These are phyloP conservation scores for human (Homo sapiens) DNA, from an alignment of 2,113 vertebrate species.

Conservation along the genomic window DNA sequence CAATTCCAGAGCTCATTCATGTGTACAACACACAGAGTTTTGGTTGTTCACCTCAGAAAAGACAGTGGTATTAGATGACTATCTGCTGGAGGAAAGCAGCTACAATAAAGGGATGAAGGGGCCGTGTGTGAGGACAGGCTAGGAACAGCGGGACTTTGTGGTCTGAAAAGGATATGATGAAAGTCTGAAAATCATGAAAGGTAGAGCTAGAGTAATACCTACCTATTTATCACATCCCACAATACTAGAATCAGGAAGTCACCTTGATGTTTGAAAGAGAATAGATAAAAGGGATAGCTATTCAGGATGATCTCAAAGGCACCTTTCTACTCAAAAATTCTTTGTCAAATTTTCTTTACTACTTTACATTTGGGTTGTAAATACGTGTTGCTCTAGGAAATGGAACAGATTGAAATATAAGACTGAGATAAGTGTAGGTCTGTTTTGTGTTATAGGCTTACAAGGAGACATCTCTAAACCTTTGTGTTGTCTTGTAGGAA, in stretches of 20 bases:
- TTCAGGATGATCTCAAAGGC: conserved; percentile 27
- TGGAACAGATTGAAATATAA: not conserved
- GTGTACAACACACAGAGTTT: not conserved
- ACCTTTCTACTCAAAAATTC: conserved; percentile 43
- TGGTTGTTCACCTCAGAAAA: not conserved
- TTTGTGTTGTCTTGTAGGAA: not conserved
- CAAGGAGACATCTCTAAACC: not conserved
- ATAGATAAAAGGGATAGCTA: conserved; percentile 35
- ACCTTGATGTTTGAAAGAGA: conserved; percentile 57
- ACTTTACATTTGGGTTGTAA: not conserved
- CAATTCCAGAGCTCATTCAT: not conserved
- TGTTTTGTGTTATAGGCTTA: conserved; percentile 11
- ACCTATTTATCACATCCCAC: not conserved
- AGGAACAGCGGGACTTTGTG: conserved; percentile 45
- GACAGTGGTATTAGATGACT: not conserved
- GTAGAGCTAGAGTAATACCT: not conserved
- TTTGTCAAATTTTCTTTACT: conserved; percentile 43
- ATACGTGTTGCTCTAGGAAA: not conserved
- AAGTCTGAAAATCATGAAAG: conserved; percentile 62
- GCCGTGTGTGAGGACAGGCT: not conserved
- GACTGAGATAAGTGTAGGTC: not conserved
- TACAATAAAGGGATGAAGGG: not conserved
- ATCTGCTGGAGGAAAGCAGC: not conserved
- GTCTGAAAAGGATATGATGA: conserved; percentile 49
- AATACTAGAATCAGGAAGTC: conserved; percentile 23